Evolutionary conservation across 2,888 invertebrate species (phyloP), one percentile per base, ranked within the genome.

Genomic region (Molorchus minor): DNA sequence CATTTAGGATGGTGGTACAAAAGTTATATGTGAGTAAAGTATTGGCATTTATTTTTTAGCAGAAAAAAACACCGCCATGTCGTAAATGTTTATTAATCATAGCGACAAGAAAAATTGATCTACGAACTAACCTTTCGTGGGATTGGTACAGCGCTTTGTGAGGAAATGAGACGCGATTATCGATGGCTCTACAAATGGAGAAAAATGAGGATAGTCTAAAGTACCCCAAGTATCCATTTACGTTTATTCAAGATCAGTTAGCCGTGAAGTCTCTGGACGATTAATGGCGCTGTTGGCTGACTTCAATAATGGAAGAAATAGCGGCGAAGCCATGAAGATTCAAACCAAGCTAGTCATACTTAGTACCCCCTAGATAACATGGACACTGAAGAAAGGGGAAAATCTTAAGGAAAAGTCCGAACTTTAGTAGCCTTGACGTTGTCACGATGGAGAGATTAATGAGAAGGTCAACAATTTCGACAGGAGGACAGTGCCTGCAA

Each of bases 221-320:
- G 16, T 54, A 54, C 30, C 54, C 44, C 10, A n/a, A 16, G 3
- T 54, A 54, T 13, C 33, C 55, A n/a, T 55, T 46, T 36, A 21
- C 19, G 1, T 53, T 53, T 30, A 15, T 25, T 1, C 33, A 53
- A 17, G 53, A 53, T 53, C 15, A 10, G 16, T 5, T n/a, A 5
- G 44, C 30, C 16, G 53, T 53, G 8, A 17, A 53, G 17, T 43
- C 21, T 3, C 21, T 53, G 29, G 44, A 30, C 1, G 53, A 19
- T 17, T 53, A 5, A 17, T 2, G 10, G 3, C 7, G 7, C 1
- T 13, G 12, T 17, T 47, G 15, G n/a, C n/a, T 7, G n/a, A 8
- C 10, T 47, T 47, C 17, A 35, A 17, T 13, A 2, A 3, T n/a
- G n/a, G 19, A 35, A 3, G 35, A 17, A 49, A 36, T 21, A 38